Percentiles rank a stretch among this genome's conserved stretches.
phyloP scores from a whole-genome alignment of 1,140 invertebrate species.

The Thereuonema tuberculata region DNA sequence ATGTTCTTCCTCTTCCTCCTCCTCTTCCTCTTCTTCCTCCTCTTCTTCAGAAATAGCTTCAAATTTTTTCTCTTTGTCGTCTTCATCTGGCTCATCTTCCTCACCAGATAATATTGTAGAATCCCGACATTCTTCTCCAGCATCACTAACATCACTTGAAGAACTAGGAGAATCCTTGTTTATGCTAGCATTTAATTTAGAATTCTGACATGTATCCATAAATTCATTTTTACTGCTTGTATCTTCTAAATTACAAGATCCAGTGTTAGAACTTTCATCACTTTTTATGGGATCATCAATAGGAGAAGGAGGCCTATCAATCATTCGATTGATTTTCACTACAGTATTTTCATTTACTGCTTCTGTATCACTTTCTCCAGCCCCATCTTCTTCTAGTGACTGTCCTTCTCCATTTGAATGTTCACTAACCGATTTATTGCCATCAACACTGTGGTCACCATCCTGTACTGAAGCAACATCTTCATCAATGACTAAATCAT shows the following conservation, averaged over 20 bases:
- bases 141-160: constrained; percentile 14
- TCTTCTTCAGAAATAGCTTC: constrained; percentile 9
- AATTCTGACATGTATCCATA: too few relatives aligned
- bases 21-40: constrained; percentile 16
- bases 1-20: constrained; percentile 19
- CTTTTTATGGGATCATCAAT: too few relatives aligned
- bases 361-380: constrained; percentile 5
- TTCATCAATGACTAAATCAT: constrained; percentile 49
- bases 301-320: too few relatives aligned
- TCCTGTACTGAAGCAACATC: constrained; percentile 38
- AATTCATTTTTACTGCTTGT: too few relatives aligned
- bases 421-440: constrained; percentile 19
- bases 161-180: too few relatives aligned
- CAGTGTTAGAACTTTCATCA: too few relatives aligned
- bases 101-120: constrained; percentile 29
- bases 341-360: constrained; percentile 11
- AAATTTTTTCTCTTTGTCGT: constrained; percentile 8
- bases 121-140: constrained; percentile 16
- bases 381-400: constrained; percentile 1
- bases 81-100: constrained; percentile 24
- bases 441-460: constrained; percentile 32
- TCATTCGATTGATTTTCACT: background rate
- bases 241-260: too few relatives aligned
- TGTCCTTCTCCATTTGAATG: background rate
- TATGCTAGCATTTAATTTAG: too few relatives aligned